Conservation (phyloP, 2,888 invertebrate species). For the Periphyllus acericola region DNA sequence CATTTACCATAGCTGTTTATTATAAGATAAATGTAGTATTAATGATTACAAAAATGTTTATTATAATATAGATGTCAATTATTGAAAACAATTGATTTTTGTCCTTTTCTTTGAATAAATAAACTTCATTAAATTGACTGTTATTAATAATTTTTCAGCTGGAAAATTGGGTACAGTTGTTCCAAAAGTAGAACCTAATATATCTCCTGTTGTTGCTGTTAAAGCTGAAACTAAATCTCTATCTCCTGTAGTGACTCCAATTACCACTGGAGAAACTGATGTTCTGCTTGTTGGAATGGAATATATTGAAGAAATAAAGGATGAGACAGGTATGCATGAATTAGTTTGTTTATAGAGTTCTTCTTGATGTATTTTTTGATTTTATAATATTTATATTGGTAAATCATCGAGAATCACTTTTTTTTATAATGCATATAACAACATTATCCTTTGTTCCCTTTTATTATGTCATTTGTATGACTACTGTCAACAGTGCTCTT, state of each 20-base stretch:
- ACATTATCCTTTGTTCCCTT: no score
- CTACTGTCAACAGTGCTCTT: no score
- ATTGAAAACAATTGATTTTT: neutral
- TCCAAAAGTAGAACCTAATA: constrained; percentile 18
- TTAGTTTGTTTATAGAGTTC: neutral
- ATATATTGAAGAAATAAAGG: constrained; percentile 96
- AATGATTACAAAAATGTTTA: neutral
- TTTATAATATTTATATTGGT: neutral
- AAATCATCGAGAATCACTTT: neutral
- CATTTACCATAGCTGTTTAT: neutral
- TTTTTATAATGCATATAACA: no score
- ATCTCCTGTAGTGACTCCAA: constrained; percentile 38
- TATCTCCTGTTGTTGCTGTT: constrained; percentile 25
- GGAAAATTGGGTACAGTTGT: constrained; percentile 53
- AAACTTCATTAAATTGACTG: neutral
- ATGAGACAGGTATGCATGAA: constrained; percentile 82
- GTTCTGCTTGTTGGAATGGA: constrained; percentile 94
- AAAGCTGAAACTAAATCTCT: constrained; percentile 44
- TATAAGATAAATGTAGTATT: neutral
- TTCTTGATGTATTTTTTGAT: neutral
- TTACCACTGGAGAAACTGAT: constrained; percentile 73
- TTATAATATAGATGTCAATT: neutral
- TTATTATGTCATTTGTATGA: no score
- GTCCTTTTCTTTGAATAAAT: neutral
- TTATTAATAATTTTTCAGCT: constrained; percentile 32